Base-by-base conservation (phyloP, 2,113 vertebrate species). In the Nerophis ophidion region DNA sequence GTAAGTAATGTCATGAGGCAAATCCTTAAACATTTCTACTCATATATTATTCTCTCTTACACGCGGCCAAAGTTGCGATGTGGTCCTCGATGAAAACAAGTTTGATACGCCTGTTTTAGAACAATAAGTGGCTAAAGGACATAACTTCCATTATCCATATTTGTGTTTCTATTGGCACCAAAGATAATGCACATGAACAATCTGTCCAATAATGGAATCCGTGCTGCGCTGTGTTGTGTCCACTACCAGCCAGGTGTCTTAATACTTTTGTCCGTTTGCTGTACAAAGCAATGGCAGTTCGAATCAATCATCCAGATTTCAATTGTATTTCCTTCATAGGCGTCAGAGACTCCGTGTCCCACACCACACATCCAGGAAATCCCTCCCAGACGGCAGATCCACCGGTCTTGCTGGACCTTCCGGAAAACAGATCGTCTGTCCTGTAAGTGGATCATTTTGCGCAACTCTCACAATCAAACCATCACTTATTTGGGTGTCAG, bases 271-370 rank as follows among this genome's bases (percentile, higher is more conserved):
- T 9, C 38, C 3, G 1, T 40, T 38, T 48, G 12, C 7, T 14
- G 38, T 40, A 40, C 8, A 48, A 48, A 48, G 17, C 14, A 15
- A 35, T 38, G 53, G 15, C 2, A 11, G 9, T 36, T 40, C 10
- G 7, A 38, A 2, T 54, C 7, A 56, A 56, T 42, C 15, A 36
- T 36, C 8, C 51, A 8, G n/a, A 8, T 34, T 36, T 50, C 7
- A 35, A 12, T 63, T 34, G 81, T 61, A 70, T 72, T 69, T 51
- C 7, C 2, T 48, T 42, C 82, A 11, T 46, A 92, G 96, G 96
- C n/a, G 94, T 99, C 63, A 87, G 95, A 75, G 96, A 99, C 65
- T 94, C 93, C 0, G 94, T 98, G 77, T 98, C 95, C 10, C 93
- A 93, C 62, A 96, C 93, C 0, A 90, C 86, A 9, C 91, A 87